Base-by-base conservation (phyloP, 2,113 vertebrate species). In the Procavia capensis region DNA sequence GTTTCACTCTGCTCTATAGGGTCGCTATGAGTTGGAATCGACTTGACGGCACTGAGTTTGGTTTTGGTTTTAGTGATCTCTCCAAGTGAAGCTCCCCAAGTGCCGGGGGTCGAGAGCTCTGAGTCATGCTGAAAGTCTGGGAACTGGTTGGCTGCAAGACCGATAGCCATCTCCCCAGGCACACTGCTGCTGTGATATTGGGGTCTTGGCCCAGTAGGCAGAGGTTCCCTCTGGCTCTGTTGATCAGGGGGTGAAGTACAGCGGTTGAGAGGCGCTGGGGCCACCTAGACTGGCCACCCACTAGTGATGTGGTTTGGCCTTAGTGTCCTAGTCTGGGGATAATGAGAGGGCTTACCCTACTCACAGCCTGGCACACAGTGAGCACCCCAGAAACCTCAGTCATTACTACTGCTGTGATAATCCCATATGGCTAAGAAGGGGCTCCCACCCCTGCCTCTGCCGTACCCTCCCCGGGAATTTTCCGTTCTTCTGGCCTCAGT, bases 391-490 rank as follows among this genome's bases (percentile, higher is more conserved):
- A 50, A 63, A 39, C 66, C 45, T 5, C 1, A 1, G 41, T 8
- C 16, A 3, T 1, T 16, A 6, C 31, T 1, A 13, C 24, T 25
- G 14, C 19, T 47, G 61, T 25, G 78, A 20, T 1, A 8, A 19
- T 2, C 36, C 31, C 20, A 24, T 6, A 27, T 9, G 13, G 31
- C 34, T 25, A 1, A 41, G 7, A 50, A 5, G 29, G 45, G 1
- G 25, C 22, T 13, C 29, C 11, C 8, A 14, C 10, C 6, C 36
- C 25, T 5, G 47, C 36, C 63, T 89, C 50, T 31, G 84, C 19
- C 6, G 11, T 17, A 16, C 24, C 20, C 36, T 57, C 63, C 34
- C 54, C 6, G 2, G 16, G n/a, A 0, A 1, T 2, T 29, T 11
- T 43, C 43, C 36, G 25, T 66, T 85, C 24, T 20, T 13, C 66